Evolutionary conservation across 2,797 vertebrate genomes (phyloP).

Genomic region (Pipistrellus nathusii): DNA sequence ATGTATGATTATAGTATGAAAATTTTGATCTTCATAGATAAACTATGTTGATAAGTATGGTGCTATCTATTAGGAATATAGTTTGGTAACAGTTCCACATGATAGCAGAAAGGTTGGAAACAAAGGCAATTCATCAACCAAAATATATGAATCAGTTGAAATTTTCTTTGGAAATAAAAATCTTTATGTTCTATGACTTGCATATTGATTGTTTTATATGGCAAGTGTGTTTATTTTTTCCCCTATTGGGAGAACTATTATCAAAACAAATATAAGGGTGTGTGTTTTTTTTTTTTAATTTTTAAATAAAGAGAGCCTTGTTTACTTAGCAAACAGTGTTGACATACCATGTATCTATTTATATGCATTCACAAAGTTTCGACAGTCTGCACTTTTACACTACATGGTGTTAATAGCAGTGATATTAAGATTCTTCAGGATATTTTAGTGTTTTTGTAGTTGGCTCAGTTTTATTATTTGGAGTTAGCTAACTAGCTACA

Average conservation of each 20-base stretch:
- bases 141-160: constrained; percentile 24
- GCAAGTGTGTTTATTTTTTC: not conserved
- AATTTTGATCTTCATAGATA: not conserved
- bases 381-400: not conserved
- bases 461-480: constrained; percentile 38
- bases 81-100: not conserved
- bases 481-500: not conserved
- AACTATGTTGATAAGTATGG: not conserved
- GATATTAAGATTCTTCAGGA: not conserved
- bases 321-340: not conserved
- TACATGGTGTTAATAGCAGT: not conserved
- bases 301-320: not conserved
- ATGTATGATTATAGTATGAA: not conserved
- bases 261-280: not conserved
- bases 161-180: not conserved
- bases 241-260: not conserved
- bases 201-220: not conserved
- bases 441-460: not conserved
- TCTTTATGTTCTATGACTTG: not conserved
- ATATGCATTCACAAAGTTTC: not conserved
- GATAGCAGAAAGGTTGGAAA: constrained; percentile 1
- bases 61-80: not conserved
- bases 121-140: not conserved
- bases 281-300: not conserved
- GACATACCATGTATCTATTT: not conserved